Percentiles rank a stretch among this genome's conserved stretches.
Evolutionary conservation across 2,888 invertebrate genomes (phyloP).

Genomic region (Orchesella flavescens): DNA sequence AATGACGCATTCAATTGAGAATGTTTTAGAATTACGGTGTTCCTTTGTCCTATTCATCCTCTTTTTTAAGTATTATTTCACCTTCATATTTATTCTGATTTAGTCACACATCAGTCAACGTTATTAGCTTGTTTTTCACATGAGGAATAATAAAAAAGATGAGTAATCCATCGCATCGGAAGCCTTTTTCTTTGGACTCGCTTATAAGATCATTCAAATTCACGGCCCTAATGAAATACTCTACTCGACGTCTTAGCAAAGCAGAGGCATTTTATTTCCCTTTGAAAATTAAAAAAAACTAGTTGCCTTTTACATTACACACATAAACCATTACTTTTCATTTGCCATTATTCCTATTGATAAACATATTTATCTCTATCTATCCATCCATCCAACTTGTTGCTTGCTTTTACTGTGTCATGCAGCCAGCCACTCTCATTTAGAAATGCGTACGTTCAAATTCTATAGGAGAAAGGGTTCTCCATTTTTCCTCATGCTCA

Average conservation of each 20-base stretch:
- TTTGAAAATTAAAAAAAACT: neutral
- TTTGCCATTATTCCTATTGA: too few relatives aligned
- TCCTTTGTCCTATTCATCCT: too few relatives aligned
- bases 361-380: too few relatives aligned
- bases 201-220: too few relatives aligned
- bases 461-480: neutral
- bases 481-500: neutral
- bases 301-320: neutral
- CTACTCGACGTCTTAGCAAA: too few relatives aligned
- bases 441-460: neutral
- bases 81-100: neutral
- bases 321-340: too few relatives aligned
- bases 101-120: neutral
- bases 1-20: too few relatives aligned
- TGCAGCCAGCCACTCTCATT: neutral
- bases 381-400: constrained; percentile 38
- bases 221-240: too few relatives aligned
- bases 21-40: too few relatives aligned
- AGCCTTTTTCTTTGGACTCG: too few relatives aligned
- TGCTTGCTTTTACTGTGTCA: constrained; percentile 4
- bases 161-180: neutral
- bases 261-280: too few relatives aligned
- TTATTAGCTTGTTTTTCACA: neutral
- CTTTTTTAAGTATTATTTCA: too few relatives aligned
- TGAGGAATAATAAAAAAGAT: neutral